A percentile compares a stretch with the other conserved stretches of the same genome.
phyloP scores from a whole-genome alignment of 2,888 invertebrate genomes.

The Caenorhabditis zanzibari region DNA sequence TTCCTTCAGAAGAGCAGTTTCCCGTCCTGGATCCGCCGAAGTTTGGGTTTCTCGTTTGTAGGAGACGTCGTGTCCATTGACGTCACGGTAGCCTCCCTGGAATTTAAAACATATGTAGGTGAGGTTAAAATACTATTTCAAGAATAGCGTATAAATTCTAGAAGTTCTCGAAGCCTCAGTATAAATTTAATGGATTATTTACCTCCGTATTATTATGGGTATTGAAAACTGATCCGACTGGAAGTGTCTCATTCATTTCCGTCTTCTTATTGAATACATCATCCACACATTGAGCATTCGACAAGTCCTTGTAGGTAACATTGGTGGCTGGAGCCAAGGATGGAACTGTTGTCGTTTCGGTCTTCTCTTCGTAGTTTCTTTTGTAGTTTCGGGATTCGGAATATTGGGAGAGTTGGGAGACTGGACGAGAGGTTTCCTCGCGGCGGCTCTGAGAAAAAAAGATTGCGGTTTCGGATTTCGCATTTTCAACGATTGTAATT shows the following conservation, averaged over 20 bases:
- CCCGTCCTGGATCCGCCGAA: slow-evolving; percentile 79
- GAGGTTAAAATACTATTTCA: background rate
- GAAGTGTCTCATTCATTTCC: slow-evolving; percentile 77
- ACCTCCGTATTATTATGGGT: slow-evolving; percentile 78
- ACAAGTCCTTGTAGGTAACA: slow-evolving; percentile 66
- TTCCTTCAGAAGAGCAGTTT: slow-evolving; percentile 78
- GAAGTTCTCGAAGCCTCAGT: too few relatives aligned
- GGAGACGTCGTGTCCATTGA: slow-evolving; percentile 79
- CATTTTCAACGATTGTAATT: too few relatives aligned
- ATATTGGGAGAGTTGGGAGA: slow-evolving; percentile 72
- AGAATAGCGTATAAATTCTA: background rate
- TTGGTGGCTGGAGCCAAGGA: slow-evolving; percentile 52
- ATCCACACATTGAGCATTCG: slow-evolving; percentile 66
- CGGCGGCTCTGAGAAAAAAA: slow-evolving; percentile 58
- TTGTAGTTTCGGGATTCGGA: slow-evolving; percentile 71
- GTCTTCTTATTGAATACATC: slow-evolving; percentile 73
- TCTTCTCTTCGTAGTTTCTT: slow-evolving; percentile 74
- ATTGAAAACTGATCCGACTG: slow-evolving; percentile 76
- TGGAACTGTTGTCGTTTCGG: slow-evolving; percentile 71
- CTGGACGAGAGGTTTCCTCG: slow-evolving; percentile 71
- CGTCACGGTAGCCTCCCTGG: slow-evolving; percentile 78
- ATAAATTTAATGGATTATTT: too few relatives aligned
- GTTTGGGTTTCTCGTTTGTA: slow-evolving; percentile 81
- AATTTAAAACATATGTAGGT: background rate
- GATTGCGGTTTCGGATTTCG: too few relatives aligned